Evolutionary conservation across 2,888 invertebrate genomes (phyloP).

Genomic region (Euproctis similis): DNA sequence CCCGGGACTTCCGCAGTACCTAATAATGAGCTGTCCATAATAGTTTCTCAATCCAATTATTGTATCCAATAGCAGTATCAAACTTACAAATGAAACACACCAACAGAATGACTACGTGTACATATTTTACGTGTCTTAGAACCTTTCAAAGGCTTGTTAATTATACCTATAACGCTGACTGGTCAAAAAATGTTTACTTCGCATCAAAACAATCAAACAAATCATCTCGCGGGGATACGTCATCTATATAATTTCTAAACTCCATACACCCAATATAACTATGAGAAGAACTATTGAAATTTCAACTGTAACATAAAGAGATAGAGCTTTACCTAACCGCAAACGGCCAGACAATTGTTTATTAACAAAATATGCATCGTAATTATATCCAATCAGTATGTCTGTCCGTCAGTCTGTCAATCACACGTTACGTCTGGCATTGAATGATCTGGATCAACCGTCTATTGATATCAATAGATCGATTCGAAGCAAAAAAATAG

Average conservation of each 20-base stretch:
- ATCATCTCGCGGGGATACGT: conserved; percentile 12
- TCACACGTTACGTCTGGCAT: conserved; percentile 37
- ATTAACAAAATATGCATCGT: conserved; percentile 66
- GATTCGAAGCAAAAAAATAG: conserved; percentile 35
- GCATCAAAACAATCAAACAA: conserved; percentile 19
- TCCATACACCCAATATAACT: conserved; percentile 8
- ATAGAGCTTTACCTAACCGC: conserved; percentile 1
- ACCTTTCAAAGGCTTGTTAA: too few relatives aligned
- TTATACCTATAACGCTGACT: too few relatives aligned
- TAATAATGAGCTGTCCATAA: too few relatives aligned
- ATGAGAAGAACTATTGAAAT: conserved; percentile 1
- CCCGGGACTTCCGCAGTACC: too few relatives aligned
- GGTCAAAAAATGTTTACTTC: conserved; percentile 15
- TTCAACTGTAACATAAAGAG: conserved; percentile 6
- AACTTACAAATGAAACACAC: too few relatives aligned
- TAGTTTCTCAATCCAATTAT: too few relatives aligned
- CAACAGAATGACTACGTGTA: too few relatives aligned
- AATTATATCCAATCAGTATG: conserved; percentile 68
- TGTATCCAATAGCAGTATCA: too few relatives aligned
- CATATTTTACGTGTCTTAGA: too few relatives aligned
- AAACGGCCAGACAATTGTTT: conserved; percentile 26
- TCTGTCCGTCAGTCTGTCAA: conserved; percentile 63
- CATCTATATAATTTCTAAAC: conserved; percentile 17
- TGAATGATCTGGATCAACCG: conserved; percentile 46
- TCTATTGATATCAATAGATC: conserved; percentile 36